These are phyloP conservation scores for Cydia pomonella DNA, from an alignment of 1,140 invertebrate genomes.

Conservation along the genomic window DNA sequence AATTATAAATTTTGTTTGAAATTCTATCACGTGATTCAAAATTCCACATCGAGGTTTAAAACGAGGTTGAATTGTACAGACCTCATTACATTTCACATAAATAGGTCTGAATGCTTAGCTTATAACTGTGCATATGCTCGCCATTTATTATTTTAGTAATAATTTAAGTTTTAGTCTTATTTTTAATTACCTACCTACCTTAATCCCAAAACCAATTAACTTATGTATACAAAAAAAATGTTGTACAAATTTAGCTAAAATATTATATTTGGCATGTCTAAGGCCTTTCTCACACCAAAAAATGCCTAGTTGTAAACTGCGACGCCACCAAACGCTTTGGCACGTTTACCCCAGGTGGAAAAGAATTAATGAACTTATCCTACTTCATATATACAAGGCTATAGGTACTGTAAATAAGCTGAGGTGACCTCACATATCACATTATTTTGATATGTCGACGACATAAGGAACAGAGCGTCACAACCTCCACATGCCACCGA, in stretches of 20 bases:
- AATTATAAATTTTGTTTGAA: conserved; percentile 18
- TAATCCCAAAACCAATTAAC: too few species aligned
- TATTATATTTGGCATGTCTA: too few species aligned
- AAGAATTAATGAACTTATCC: not conserved
- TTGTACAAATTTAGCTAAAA: too few species aligned
- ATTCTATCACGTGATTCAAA: conserved; percentile 9
- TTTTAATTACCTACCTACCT: too few species aligned
- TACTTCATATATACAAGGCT: not conserved
- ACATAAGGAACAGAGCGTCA: conserved; percentile 8
- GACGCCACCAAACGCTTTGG: too few species aligned
- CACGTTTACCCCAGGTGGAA: too few species aligned
- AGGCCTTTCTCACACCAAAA: too few species aligned
- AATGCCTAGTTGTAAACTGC: too few species aligned
- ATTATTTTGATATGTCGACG: conserved; percentile 2
- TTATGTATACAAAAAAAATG: too few species aligned
- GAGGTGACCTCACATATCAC: not conserved
- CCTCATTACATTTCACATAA: not conserved
- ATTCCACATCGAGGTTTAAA: not conserved
- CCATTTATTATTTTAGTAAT: not conserved
- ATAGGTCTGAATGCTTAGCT: not conserved
- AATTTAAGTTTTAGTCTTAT: not conserved
- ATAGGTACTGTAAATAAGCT: not conserved
- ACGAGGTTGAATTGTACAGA: not conserved
- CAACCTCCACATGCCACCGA: conserved; percentile 1
- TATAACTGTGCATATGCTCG: too few species aligned